Base-by-base conservation (phyloP, 2,797 vertebrate species). In the Coendou prehensilis region DNA sequence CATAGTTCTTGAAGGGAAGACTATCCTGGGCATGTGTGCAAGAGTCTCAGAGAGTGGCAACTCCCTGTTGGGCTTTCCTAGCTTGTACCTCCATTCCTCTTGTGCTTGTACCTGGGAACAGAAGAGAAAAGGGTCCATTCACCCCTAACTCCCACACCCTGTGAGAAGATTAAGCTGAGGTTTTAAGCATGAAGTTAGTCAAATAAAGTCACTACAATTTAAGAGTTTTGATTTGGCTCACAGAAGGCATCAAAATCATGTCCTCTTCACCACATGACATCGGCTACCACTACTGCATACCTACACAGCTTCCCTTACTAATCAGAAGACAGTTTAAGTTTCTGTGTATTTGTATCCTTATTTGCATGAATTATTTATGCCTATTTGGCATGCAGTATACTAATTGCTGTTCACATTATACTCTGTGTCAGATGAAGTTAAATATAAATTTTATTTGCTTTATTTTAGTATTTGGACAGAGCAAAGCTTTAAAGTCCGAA, bases 291-390 rank as follows among this genome's bases (percentile, higher is more conserved):
- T 11, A 67, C 6, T n/a, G 33, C 10, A 47, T 71, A 37, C 18
- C 20, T 61, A 5, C 15, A 85, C 4, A 57, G 50, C 26, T 81
- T 64, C 79, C 45, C 56, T 47, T 54, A 1, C 37, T 71, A 61
- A 45, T 37, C 22, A 2, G 15, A 28, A 61, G 75, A 33, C 47
- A 56, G 45, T n/a, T 86, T 22, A 50, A 6, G 7, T 64, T 86
- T 75, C 85, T 50, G 61, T 30, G 10, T 56, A 22, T 82, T 52
- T 92, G 80, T 52, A 54, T 63, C 57, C 30, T 92, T 80, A 87
- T 61, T 93, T 41, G 56, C 76, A 59, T 69, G 33, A 90, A 57
- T 84, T 87, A 90, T 85, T 89, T 54, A 57, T 83, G 50, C 45
- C n/a, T 89, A 0, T 41, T 20, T 89, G 69, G 20, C 78, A 63